These are phyloP conservation scores for Tachysurus fulvidraco DNA, from an alignment of 2,113 vertebrate species.

Conservation along the genomic window DNA sequence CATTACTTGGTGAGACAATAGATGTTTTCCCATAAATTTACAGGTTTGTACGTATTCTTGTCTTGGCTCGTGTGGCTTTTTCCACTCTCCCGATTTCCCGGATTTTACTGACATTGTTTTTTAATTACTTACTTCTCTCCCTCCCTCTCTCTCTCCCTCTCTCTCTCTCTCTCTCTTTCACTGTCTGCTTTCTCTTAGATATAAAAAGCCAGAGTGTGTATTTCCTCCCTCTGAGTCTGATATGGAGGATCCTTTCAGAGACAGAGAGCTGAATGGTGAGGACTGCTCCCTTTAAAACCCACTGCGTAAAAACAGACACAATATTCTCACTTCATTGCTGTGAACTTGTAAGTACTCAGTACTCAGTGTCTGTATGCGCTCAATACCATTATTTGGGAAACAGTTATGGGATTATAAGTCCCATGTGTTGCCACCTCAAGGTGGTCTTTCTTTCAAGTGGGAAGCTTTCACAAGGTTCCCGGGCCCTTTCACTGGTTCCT, in stretches of 20 bases:
- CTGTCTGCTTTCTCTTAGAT: conserved; percentile 69
- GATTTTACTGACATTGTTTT: conserved; percentile 29
- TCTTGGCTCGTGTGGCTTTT: conserved; percentile 2
- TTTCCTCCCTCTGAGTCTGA: conserved; percentile 81
- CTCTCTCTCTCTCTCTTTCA: conserved; percentile 26
- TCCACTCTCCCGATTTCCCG: background rate
- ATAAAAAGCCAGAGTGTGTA: conserved; percentile 88
- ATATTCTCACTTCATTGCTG: background rate
- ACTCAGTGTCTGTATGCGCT: background rate
- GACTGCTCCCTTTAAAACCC: background rate
- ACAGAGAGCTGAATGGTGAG: conserved; percentile 91
- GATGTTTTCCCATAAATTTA: background rate
- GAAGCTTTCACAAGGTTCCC: conserved; percentile 53
- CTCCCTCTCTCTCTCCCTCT: conserved; percentile 21
- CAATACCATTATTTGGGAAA: conserved; percentile 43
- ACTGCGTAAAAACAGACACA: background rate
- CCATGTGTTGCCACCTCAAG: conserved; percentile 44
- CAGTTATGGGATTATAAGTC: conserved; percentile 24
- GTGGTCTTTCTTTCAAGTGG: conserved; percentile 48
- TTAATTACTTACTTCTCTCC: background rate
- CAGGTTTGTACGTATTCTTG: conserved; percentile 19
- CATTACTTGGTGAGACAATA: conserved; percentile 45
- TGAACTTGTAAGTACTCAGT: background rate
- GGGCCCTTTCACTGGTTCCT: conserved; percentile 52
- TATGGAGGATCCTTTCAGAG: conserved; percentile 88